A percentile compares a stretch with the other conserved stretches of the same genome.
Evolutionary conservation across 1,140 invertebrate genomes (phyloP).

Genomic region (Pemphigus obesinymphae): DNA sequence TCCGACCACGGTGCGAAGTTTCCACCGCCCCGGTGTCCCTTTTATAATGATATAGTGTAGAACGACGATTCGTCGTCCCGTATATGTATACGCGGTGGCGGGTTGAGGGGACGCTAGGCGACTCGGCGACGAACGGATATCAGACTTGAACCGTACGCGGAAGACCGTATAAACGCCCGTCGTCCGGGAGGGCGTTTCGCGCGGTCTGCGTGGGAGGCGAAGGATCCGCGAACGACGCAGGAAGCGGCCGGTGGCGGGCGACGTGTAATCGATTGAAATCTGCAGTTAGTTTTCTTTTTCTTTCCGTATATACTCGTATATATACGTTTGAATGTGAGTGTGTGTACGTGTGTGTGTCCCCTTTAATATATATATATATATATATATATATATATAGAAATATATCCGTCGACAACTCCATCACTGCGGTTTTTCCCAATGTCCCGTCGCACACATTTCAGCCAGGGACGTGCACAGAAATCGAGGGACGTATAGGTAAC

Average conservation of each 20-base stretch:
- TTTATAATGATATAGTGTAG: too few relatives aligned
- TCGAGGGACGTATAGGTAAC: too few relatives aligned
- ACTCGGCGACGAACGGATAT: too few relatives aligned
- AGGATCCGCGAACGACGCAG: background rate
- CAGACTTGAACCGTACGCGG: background rate
- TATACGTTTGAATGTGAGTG: background rate
- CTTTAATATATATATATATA: too few relatives aligned
- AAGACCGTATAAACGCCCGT: background rate
- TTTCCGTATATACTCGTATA: background rate
- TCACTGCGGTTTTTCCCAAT: background rate
- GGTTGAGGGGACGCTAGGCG: too few relatives aligned
- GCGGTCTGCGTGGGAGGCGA: background rate
- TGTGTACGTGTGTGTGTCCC: background rate
- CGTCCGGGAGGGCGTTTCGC: background rate
- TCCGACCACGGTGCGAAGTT: too few relatives aligned
- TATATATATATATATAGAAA: too few relatives aligned
- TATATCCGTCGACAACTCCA: background rate
- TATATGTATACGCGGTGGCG: background rate
- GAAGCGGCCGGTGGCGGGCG: background rate
- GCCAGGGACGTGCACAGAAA: too few relatives aligned
- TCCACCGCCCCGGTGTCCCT: too few relatives aligned
- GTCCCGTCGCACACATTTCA: background rate
- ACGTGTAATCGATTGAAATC: conserved; percentile 14
- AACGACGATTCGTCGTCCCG: too few relatives aligned
- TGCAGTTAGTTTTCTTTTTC: background rate